Evolutionary conservation across 1,140 invertebrate genomes (phyloP), one percentile per base, ranked within the genome.

Genomic region (Palaemon carinicauda): DNA sequence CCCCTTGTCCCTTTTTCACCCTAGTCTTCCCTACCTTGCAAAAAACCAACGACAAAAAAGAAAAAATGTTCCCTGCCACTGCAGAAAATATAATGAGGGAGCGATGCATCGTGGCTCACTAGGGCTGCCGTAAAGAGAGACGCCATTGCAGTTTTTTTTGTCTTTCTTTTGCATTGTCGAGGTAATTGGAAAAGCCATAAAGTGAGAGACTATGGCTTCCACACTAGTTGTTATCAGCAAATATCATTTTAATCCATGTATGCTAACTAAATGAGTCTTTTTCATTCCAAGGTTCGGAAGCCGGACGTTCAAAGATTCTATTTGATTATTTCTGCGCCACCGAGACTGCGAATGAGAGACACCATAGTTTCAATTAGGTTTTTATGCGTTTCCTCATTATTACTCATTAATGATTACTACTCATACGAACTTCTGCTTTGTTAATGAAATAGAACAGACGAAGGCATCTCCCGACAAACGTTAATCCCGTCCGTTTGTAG

Each of bases 271-370:
- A 41, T 41, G 41, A 41, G 41, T 41, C 41, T 41, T 41, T 41
- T 41, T 41, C 41, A 41, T 41, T 41, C 41, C 41, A 41, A 41
- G 41, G 41, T 41, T 41, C 12, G 41, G n/a, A 86, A 29, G 56
- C 27, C 17, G 31, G 52, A 53, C 17, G 51, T 73, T 77, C 79
- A 86, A 80, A 73, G 54, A 33, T 24, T 41, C 80, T 41, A 86
- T 86, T 86, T 86, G 83, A 79, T 86, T 86, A 86, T 86, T 86
- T 86, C 77, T 80, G 83, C 83, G 52, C 77, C 83, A 73, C 77
- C 80, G 83, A 80, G 83, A 56, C 60, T 86, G 83, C 54, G 80
- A 86, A 86, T 86, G 77, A 86, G 83, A 86, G 80, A 73, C 60
- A 74, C 83, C 77, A 80, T 86, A 79, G 77, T 86, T 86, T 73